Evolutionary conservation across 2,797 vertebrate species (phyloP).

Genomic region (Melanotaenia nigrans): DNA sequence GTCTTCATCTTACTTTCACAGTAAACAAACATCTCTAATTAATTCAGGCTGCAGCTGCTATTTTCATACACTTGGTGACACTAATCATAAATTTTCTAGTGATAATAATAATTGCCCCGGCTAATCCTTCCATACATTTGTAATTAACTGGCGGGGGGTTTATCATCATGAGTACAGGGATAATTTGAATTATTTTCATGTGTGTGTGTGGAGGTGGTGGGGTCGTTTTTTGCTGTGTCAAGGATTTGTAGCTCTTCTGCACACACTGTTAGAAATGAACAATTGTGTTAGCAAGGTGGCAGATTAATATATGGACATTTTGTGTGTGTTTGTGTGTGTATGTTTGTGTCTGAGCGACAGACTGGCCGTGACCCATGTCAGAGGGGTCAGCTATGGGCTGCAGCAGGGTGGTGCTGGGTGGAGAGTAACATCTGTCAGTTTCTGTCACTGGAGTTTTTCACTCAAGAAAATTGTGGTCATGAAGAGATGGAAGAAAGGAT

Average conservation of each 20-base stretch:
- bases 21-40: conserved; percentile 61
- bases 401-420: conserved; percentile 14
- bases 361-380: background rate
- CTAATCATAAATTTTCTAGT: conserved; percentile 64
- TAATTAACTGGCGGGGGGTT: conserved; percentile 73
- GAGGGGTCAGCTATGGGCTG: conserved; percentile 30
- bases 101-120: conserved; percentile 74
- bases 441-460: conserved; percentile 21
- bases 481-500: conserved; percentile 20
- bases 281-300: conserved; percentile 46
- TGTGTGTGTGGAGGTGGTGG: background rate
- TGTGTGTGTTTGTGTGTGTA: conserved; percentile 3
- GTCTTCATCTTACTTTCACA: conserved; percentile 54
- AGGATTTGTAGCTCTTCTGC: conserved; percentile 56
- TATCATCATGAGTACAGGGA: conserved; percentile 60
- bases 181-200: conserved; percentile 57
- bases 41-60: conserved; percentile 56
- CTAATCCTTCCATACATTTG: conserved; percentile 74
- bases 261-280: conserved; percentile 42
- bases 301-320: conserved; percentile 48
- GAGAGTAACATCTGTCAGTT: conserved; percentile 15
- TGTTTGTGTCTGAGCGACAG: background rate
- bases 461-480: conserved; percentile 7
- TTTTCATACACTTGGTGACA: conserved; percentile 64
- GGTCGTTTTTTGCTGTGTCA: conserved; percentile 59